Base-by-base conservation (phyloP, 2,797 vertebrate species). In the Myotis vivesi region DNA sequence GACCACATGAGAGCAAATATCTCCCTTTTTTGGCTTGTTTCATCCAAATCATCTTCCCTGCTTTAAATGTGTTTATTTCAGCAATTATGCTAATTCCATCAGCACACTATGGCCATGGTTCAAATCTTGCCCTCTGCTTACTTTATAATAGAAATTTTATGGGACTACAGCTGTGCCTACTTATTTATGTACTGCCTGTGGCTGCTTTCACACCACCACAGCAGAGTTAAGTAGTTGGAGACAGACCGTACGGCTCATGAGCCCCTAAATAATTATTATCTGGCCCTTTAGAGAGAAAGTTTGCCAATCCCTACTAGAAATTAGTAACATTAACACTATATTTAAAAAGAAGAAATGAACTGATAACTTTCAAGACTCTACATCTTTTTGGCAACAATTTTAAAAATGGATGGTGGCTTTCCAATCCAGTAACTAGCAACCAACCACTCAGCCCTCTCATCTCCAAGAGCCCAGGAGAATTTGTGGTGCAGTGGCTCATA, bases 61-160 rank as follows among this genome's bases (percentile, higher is more conserved):
- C 55, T 88, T 82, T 79, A 82, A 96, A 46, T 76, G 79, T n/a
- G 91, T 82, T 82, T 38, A 33, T 83, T 77, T 51, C 66, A 36
- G 13, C 30, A 62, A 85, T 81, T 79, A 88, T 44, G 16, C n/a
- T 88, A 76, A 91, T 89, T 57, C n/a, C 20, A 5, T 22, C 38
- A 79, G 33, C 53, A 86, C 64, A 79, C 44, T 84, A 53, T n/a
- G 36, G 68, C n/a, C 20, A 25, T 5, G 5, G 38, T 53, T 64
- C 77, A 93, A 85, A 72, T 62, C 23, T n/a, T 82, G 49, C 49
- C 64, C 75, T 94, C 33, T 38, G 36, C 12, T 94, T 73, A 72
- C 64, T 93, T 73, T 83, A 22, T 69, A 81, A 44, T 66, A 38
- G 76, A 85, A 92, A 8, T 68, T 85, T 79, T 64, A 59, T 1